Percentiles rank a stretch among this genome's conserved stretches.
These are phyloP conservation scores for Morpho helenor DNA, from an alignment of 2,888 invertebrate genomes.

Conservation along the genomic window DNA sequence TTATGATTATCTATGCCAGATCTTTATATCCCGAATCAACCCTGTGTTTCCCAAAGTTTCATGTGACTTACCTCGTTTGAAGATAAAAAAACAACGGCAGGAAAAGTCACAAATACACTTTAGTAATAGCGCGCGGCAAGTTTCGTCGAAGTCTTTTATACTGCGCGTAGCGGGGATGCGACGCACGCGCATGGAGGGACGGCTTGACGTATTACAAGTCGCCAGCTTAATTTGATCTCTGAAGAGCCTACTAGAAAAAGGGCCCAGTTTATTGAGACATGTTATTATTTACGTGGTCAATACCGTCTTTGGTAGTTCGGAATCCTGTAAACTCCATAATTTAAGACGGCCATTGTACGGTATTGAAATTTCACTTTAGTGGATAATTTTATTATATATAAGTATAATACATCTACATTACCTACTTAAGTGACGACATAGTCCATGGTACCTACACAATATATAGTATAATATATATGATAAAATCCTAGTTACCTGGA, in stretches of 20 bases:
- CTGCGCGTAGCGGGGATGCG: constrained; percentile 70
- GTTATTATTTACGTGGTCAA: constrained; percentile 6
- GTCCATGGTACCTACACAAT: no score
- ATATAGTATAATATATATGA: no score
- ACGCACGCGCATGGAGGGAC: constrained; percentile 52
- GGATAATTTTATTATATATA: neutral
- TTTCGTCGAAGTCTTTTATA: constrained; percentile 71
- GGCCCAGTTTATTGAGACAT: constrained; percentile 6
- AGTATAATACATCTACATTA: no score
- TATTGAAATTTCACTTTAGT: constrained; percentile 8
- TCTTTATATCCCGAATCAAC: constrained; percentile 40
- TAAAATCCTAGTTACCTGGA: no score
- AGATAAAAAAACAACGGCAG: constrained; percentile 61
- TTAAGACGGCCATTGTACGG: neutral
- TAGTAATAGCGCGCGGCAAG: constrained; percentile 77
- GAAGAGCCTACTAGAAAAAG: constrained; percentile 17
- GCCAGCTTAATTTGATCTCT: constrained; percentile 15
- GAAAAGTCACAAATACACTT: constrained; percentile 76
- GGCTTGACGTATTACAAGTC: constrained; percentile 18
- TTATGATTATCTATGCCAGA: neutral
- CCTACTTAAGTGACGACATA: no score
- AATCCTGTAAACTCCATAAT: constrained; percentile 6
- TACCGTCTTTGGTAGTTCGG: constrained; percentile 5
- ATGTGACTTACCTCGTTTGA: constrained; percentile 68
- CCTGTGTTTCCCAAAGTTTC: constrained; percentile 39